Conservation (phyloP, 2,113 vertebrate species). For the Aegotheles bennettii region DNA sequence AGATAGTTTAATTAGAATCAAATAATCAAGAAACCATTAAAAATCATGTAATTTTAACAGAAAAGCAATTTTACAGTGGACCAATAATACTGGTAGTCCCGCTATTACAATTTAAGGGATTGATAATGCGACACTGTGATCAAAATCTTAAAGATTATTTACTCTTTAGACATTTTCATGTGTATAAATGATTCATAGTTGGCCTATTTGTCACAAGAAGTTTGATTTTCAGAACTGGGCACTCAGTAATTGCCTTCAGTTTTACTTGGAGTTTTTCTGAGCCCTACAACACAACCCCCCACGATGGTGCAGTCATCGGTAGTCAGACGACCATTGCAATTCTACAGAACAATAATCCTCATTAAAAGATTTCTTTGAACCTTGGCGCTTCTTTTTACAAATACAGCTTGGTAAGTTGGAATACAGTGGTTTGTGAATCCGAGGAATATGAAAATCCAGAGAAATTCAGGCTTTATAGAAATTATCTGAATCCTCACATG, state of each 20-base stretch:
- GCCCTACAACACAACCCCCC: not conserved
- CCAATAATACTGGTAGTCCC: not conserved
- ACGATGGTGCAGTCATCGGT: rapidly evolving
- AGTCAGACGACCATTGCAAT: not conserved
- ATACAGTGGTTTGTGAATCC: not conserved
- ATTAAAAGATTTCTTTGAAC: not conserved
- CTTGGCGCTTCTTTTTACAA: not conserved
- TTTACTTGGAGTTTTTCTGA: not conserved
- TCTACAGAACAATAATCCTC: not conserved
- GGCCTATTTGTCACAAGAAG: not conserved
- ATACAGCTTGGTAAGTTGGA: not conserved
- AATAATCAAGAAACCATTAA: not conserved
- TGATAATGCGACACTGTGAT: not conserved
- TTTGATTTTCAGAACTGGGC: not conserved
- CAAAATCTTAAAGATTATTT: not conserved
- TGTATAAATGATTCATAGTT: not conserved
- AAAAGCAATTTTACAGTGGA: not conserved
- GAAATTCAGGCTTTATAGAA: not conserved
- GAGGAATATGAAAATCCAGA: not conserved
- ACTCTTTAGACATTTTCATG: not conserved
- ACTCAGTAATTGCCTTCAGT: not conserved
- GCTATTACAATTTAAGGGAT: not conserved
- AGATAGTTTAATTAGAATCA: not conserved
- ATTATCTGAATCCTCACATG: not conserved
- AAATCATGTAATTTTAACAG: not conserved